A percentile compares a stretch with the other conserved stretches of the same genome.
Conservation (phyloP, 2,888 invertebrate genomes). For the Aphidius colemani region DNA sequence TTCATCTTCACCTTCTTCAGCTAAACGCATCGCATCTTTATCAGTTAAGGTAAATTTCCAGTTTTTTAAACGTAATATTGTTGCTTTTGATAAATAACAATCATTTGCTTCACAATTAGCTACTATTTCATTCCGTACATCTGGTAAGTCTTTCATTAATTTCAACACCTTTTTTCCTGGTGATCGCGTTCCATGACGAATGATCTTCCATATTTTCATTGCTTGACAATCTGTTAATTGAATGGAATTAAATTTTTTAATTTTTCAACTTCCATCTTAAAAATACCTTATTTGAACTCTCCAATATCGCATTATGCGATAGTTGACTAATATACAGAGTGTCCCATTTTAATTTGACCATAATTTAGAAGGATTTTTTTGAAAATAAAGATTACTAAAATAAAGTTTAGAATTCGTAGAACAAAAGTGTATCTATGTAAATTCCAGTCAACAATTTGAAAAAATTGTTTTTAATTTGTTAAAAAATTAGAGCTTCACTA, state of each 20-base stretch:
- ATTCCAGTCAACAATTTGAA: no score
- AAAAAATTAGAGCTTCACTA: no score
- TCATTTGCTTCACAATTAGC: conserved; percentile 60
- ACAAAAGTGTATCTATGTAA: no score
- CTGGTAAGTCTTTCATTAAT: conserved; percentile 64
- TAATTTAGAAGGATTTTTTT: no score
- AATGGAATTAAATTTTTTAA: conserved; percentile 2
- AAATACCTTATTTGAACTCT: no score
- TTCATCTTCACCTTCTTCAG: conserved; percentile 76
- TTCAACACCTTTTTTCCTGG: conserved; percentile 66
- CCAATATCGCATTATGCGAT: no score
- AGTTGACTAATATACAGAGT: no score
- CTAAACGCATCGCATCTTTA: conserved; percentile 67
- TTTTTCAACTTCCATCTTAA: no score
- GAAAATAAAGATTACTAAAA: no score
- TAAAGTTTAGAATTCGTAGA: no score
- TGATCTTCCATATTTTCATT: conserved; percentile 74
- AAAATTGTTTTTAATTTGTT: no score
- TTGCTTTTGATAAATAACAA: conserved; percentile 60
- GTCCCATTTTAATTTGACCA: no score
- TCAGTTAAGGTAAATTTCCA: conserved; percentile 67
- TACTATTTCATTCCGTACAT: conserved; percentile 65
- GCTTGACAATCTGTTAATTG: conserved; percentile 65
- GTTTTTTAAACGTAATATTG: conserved; percentile 61
- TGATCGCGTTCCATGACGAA: conserved; percentile 80